Base-by-base conservation (phyloP, 2,797 vertebrate genomes). In the Psittacula echo region DNA sequence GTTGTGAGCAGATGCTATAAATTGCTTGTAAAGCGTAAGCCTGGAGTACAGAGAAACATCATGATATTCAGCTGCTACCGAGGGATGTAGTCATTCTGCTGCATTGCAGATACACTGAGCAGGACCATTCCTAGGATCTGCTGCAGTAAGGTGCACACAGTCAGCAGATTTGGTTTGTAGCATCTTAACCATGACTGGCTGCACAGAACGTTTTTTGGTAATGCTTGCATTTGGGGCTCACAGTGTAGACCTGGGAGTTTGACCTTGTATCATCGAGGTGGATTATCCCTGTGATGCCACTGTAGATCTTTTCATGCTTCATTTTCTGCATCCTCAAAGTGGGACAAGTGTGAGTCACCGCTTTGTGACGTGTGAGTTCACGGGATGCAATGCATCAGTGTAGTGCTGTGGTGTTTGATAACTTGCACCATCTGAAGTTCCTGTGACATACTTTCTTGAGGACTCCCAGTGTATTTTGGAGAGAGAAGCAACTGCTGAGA, bases 51-150 rank as follows among this genome's bases (percentile, higher is more conserved):
- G 71, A 78, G 67, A 17, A 67, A 6, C 72, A n/a, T 60, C 54
- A 20, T 0, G 16, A 7, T 10, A 17, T 2, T 67, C 24, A 21
- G 62, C 79, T 64, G 3, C 39, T 11, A 11, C 81, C 5, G 62
- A 34, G 61, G 44, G 60, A 11, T 66, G 60, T 5, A 51, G 71
- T 34, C 56, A 60, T 44, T 50, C 47, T 93, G 90, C 95, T 95
- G 96, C 94, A 92, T 92, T 97, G 95, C 90, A 97, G 96, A 79
- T 74, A 13, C 0, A 2, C 67, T 24, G 67, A 67, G 91, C 47
- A 24, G 11, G 65, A 15, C 70, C 60, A 3, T 48, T 27, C 67
- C 5, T 12, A 2, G 1, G 17, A 22, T n/a, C 58, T 41, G 67
- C 80, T 91, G 94, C 87, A 75, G 74, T 7, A 3, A 13, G 18